Conservation (phyloP, 2,797 vertebrate genomes). For the Apogon hyalosoma region DNA sequence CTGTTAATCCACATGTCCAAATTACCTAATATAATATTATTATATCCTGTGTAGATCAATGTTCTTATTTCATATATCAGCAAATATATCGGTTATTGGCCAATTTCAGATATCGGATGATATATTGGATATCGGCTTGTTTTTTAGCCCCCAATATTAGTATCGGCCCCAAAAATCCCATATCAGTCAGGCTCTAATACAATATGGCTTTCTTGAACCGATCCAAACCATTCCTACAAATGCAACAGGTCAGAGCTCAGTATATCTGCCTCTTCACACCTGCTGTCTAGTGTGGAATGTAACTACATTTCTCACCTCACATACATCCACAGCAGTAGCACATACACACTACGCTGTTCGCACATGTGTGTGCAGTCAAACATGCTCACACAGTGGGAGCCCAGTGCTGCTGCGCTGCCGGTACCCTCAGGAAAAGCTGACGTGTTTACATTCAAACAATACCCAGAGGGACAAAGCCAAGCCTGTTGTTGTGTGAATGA, state of each 20-base stretch:
- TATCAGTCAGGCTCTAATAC: no score
- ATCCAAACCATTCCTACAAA: slow-evolving; percentile 26
- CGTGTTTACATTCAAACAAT: slow-evolving; percentile 73
- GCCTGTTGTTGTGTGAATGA: slow-evolving; percentile 42
- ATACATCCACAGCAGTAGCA: slow-evolving; percentile 15
- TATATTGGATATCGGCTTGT: no score
- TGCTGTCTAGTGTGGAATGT: slow-evolving; percentile 59
- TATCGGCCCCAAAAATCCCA: no score
- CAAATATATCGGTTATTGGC: no score
- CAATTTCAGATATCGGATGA: no score
- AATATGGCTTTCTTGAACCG: no score
- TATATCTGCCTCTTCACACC: slow-evolving; percentile 57
- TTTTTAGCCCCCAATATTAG: no score
- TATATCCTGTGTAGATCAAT: no score
- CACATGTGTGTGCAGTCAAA: slow-evolving; percentile 30
- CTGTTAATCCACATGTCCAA: no score
- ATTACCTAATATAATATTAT: no score
- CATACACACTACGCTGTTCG: slow-evolving; percentile 1
- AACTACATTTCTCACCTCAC: slow-evolving; percentile 10
- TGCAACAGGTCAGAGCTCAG: slow-evolving; percentile 38
- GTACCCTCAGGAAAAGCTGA: slow-evolving; percentile 67
- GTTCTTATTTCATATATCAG: no score
- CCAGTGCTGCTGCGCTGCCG: slow-evolving; percentile 13
- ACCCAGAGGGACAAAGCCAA: slow-evolving; percentile 48
- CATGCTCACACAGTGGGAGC: slow-evolving; percentile 5